Conservation (phyloP, 2,888 invertebrate species). For the Criorhina ranunculi region DNA sequence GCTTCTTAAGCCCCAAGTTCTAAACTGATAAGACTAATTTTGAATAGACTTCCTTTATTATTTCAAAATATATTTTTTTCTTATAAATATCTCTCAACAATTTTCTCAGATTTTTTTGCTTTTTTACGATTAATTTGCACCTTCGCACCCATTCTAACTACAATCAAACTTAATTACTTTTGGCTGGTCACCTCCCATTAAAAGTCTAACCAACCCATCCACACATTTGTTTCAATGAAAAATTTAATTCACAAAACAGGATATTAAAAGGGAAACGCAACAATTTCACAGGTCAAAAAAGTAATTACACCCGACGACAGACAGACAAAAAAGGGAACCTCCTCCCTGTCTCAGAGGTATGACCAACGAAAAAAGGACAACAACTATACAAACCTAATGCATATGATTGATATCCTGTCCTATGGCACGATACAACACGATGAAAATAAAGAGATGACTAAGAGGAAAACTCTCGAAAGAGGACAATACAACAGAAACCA, state of each 20-base stretch:
- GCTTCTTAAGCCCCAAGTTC: no score
- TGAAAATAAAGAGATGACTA: constrained; percentile 9
- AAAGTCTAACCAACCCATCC: not conserved
- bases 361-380: not conserved
- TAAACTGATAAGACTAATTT: no score
- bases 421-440: not conserved
- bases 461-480: constrained; percentile 22
- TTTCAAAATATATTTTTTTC: no score
- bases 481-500: constrained; percentile 24
- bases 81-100: no score
- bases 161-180: constrained; percentile 30
- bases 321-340: constrained; percentile 6
- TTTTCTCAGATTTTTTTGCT: no score
- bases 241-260: constrained; percentile 46
- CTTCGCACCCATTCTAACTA: no score
- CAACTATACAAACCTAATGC: constrained; percentile 39
- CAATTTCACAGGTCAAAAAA: constrained; percentile 59
- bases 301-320: constrained; percentile 60
- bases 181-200: constrained; percentile 43
- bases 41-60: no score
- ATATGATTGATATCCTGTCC: constrained; percentile 62
- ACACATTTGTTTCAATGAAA: constrained; percentile 4
- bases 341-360: constrained; percentile 10
- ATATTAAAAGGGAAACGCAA: constrained; percentile 68
- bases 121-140: no score